Conservation (phyloP, 1,140 invertebrate species). For the Wasmannia auropunctata region DNA sequence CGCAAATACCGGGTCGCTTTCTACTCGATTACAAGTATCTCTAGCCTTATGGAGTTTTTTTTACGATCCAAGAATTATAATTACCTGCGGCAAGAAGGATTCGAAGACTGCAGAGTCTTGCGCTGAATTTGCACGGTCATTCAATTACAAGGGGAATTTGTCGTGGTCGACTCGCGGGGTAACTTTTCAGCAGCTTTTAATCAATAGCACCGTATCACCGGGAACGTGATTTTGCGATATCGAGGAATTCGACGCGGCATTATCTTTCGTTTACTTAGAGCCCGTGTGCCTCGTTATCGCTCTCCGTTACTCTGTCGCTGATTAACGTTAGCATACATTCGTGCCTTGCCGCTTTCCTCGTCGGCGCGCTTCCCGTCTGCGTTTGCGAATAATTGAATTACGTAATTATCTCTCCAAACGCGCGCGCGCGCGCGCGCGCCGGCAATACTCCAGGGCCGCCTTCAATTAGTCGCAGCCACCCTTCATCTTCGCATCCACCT, state of each 20-base stretch:
- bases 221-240: constrained; percentile 30
- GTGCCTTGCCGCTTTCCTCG: constrained; percentile 33
- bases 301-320: constrained; percentile 39
- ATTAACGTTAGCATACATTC: constrained; percentile 50
- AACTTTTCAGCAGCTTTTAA: constrained; percentile 35
- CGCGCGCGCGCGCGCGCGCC: constrained; percentile 18
- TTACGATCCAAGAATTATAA: constrained; percentile 35
- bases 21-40: constrained; percentile 31
- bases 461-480: constrained; percentile 62
- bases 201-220: not conserved
- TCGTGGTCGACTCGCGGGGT: not conserved
- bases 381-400: constrained; percentile 70
- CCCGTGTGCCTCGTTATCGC: constrained; percentile 39
- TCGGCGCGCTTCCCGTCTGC: constrained; percentile 36
- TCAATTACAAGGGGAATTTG: not conserved
- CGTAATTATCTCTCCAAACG: constrained; percentile 71
- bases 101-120: not conserved
- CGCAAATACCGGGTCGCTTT: constrained; percentile 34
- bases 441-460: constrained; percentile 62
- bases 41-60: not conserved
- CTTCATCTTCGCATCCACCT: constrained; percentile 25
- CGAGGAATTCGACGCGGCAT: constrained; percentile 23
- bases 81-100: not conserved
- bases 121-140: not conserved
- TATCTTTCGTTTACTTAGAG: constrained; percentile 45